Percentiles rank a stretch among this genome's conserved stretches.
phyloP scores from a whole-genome alignment of 2,888 invertebrate genomes.

The Atrina japonica region DNA sequence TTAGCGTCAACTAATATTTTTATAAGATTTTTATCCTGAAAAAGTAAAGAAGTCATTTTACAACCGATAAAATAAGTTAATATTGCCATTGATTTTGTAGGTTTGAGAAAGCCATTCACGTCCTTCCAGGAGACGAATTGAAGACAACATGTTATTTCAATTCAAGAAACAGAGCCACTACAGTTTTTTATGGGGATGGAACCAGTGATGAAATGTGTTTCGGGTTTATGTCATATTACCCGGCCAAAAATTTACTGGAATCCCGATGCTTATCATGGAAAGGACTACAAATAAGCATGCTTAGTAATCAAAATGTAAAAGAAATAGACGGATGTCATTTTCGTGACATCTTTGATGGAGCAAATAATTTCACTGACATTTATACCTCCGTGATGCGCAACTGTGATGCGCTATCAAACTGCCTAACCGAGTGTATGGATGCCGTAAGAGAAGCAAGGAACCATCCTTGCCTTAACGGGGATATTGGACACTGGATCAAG shows the following conservation, averaged over 20 bases:
- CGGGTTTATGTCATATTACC: constrained; percentile 65
- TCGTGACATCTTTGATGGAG: constrained; percentile 17
- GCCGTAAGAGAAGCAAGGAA: constrained; percentile 40
- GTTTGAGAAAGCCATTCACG: constrained; percentile 46
- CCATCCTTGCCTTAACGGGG: constrained; percentile 50
- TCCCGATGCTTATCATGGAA: constrained; percentile 26
- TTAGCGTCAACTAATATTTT: no score
- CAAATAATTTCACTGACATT: constrained; percentile 31
- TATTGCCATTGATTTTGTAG: constrained; percentile 45
- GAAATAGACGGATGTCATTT: constrained; percentile 42
- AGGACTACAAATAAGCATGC: background rate
- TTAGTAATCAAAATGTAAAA: background rate
- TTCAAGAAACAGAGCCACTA: constrained; percentile 41
- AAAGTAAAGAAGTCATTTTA: no score
- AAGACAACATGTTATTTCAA: constrained; percentile 53
- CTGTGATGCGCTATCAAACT: constrained; percentile 35
- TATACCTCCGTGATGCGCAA: constrained; percentile 16
- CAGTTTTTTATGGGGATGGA: constrained; percentile 56
- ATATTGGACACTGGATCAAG: constrained; percentile 20
- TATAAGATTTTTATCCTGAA: no score
- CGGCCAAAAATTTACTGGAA: constrained; percentile 37
- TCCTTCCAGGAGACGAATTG: constrained; percentile 59
- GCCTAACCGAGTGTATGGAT: constrained; percentile 42
- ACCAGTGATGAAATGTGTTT: constrained; percentile 72
- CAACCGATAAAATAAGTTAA: no score